Conservation (phyloP, 2,797 vertebrate genomes). For the Neosilurus mollespiculum region DNA sequence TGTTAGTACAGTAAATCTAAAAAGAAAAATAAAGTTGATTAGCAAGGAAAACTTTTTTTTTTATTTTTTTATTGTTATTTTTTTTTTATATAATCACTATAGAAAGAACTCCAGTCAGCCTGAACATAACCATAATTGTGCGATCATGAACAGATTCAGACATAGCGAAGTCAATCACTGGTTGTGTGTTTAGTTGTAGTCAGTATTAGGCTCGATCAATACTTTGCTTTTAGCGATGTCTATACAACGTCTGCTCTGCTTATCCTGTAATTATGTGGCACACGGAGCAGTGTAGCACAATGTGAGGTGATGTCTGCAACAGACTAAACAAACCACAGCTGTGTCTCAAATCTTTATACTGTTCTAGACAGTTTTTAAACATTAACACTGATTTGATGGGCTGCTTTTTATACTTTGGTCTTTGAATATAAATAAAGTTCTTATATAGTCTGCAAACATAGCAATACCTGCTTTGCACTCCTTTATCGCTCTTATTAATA, state of each 20-base stretch:
- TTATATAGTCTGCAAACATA: background rate
- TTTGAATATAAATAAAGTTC: background rate
- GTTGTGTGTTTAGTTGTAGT: background rate
- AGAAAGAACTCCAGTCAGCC: background rate
- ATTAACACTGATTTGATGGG: background rate
- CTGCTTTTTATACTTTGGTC: background rate
- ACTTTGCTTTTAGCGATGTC: background rate
- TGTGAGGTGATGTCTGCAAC: background rate
- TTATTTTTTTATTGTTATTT: too few species aligned
- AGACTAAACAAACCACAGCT: background rate
- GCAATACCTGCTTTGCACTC: background rate
- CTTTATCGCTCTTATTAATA: background rate
- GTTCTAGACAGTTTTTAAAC: background rate
- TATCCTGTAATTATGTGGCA: background rate
- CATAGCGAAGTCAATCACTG: background rate
- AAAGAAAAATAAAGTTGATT: background rate
- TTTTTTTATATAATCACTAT: too few species aligned
- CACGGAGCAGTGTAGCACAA: background rate
- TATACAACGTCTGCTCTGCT: background rate
- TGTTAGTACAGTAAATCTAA: background rate
- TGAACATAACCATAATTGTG: background rate
- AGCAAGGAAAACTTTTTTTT: background rate
- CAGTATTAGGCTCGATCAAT: background rate
- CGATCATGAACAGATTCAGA: background rate
- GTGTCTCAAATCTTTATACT: background rate